phyloP scores from a whole-genome alignment of 2,113 vertebrate species.

The Apteryx mantelli region DNA sequence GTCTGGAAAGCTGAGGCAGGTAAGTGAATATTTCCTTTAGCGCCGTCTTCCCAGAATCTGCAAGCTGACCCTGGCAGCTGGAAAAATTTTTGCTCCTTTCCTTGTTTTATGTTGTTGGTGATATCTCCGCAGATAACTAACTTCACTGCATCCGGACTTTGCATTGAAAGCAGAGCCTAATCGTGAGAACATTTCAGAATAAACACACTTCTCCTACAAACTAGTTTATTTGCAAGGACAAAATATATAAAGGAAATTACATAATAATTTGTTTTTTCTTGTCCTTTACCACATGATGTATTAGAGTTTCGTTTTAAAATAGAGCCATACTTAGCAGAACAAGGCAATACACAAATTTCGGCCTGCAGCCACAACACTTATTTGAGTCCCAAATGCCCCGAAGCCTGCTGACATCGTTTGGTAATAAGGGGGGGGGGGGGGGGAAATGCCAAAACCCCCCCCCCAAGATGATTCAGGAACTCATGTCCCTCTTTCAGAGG shows the following conservation, averaged over 20 bases:
- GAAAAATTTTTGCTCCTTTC: neutral
- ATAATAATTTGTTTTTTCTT: neutral
- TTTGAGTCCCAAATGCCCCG: neutral
- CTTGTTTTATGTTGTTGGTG: neutral
- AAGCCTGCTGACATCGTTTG: neutral
- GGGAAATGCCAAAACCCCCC: neutral
- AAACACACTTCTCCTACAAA: constrained; percentile 19
- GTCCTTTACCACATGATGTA: neutral
- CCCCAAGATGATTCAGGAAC: neutral
- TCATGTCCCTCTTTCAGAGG: neutral
- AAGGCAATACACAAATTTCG: neutral
- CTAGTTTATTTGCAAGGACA: neutral
- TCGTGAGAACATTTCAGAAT: neutral
- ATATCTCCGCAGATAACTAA: neutral
- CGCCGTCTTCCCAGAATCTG: neutral
- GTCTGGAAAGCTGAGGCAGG: neutral
- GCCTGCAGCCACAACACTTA: neutral
- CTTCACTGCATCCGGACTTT: neutral
- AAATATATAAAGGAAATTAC: neutral
- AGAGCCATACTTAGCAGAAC: neutral
- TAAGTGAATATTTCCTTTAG: neutral
- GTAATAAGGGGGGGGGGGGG: neutral
- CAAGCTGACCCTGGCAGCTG: neutral
- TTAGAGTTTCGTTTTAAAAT: neutral
- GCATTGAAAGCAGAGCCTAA: neutral